A percentile compares a stretch with the other conserved stretches of the same genome.
Conservation (phyloP, 2,888 invertebrate genomes). For the Mythimna lalbum region DNA sequence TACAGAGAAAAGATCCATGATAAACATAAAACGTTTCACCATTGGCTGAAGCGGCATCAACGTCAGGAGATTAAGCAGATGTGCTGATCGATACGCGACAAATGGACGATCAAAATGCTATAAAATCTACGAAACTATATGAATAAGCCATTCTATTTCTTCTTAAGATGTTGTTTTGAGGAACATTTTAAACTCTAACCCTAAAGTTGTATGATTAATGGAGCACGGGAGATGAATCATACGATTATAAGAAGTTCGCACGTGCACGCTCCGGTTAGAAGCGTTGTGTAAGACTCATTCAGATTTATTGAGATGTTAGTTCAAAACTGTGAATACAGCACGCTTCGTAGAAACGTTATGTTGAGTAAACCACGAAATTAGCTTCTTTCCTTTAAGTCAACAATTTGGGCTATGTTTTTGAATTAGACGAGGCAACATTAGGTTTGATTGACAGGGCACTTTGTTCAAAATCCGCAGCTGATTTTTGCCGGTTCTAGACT, state of each 20-base stretch:
- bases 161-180: conserved; percentile 38
- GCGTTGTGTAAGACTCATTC: conserved; percentile 35
- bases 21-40: conserved; percentile 35
- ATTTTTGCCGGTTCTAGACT: neutral
- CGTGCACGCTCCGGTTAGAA: conserved; percentile 29
- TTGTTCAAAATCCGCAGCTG: neutral
- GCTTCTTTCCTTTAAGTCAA: neutral
- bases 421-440: neutral
- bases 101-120: conserved; percentile 60
- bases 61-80: conserved; percentile 48
- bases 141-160: conserved; percentile 46
- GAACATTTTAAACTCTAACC: conserved; percentile 43
- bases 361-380: conserved; percentile 10
- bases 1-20: conserved; percentile 27
- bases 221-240: conserved; percentile 46
- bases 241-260: conserved; percentile 25
- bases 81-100: conserved; percentile 55
- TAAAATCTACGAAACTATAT: conserved; percentile 49
- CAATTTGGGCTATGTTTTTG: neutral
- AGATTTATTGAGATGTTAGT: conserved; percentile 30
- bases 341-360: conserved; percentile 28
- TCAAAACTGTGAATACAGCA: conserved; percentile 30
- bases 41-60: conserved; percentile 48
- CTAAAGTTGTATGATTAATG: conserved; percentile 51
- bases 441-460: neutral